Evolutionary conservation across 2,113 vertebrate genomes (phyloP).

Genomic region (Callaeas wilsoni): DNA sequence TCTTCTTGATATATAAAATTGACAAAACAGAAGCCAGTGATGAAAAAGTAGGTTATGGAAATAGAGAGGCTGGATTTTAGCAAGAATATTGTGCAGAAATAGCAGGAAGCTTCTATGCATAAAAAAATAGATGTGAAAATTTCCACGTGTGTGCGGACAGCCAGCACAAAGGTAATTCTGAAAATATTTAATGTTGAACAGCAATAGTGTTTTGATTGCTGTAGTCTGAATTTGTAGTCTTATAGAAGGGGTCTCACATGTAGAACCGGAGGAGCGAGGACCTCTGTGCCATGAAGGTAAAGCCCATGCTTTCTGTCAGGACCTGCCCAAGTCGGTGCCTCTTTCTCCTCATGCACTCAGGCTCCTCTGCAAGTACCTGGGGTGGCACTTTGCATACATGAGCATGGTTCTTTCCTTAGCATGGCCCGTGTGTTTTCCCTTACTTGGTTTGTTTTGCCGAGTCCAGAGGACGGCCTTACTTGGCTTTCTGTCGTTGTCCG

Average conservation of each 20-base stretch:
- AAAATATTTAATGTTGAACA: not conserved
- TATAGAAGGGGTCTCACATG: not conserved
- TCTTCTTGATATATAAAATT: not conserved
- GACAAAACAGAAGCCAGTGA: not conserved
- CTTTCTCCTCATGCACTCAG: not conserved
- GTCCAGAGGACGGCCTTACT: not conserved
- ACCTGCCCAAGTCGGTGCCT: rapidly evolving
- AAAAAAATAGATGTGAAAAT: not conserved
- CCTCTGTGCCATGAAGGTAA: not conserved
- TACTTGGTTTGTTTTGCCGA: not conserved
- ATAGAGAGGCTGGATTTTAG: not conserved
- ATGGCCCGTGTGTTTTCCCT: not conserved
- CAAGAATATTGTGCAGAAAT: not conserved
- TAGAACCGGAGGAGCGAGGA: not conserved
- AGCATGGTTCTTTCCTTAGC: not conserved
- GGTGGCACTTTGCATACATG: not conserved
- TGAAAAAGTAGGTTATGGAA: not conserved
- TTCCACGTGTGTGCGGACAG: rapidly evolving
- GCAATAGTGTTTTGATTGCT: not conserved
- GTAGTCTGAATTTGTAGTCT: not conserved
- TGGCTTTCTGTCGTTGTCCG: not conserved
- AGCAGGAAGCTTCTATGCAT: not conserved
- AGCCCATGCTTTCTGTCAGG: not conserved
- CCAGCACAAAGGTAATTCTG: not conserved
- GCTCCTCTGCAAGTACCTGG: not conserved